Conservation (phyloP, 2,113 vertebrate genomes). For the Tympanuchus pallidicinctus region DNA sequence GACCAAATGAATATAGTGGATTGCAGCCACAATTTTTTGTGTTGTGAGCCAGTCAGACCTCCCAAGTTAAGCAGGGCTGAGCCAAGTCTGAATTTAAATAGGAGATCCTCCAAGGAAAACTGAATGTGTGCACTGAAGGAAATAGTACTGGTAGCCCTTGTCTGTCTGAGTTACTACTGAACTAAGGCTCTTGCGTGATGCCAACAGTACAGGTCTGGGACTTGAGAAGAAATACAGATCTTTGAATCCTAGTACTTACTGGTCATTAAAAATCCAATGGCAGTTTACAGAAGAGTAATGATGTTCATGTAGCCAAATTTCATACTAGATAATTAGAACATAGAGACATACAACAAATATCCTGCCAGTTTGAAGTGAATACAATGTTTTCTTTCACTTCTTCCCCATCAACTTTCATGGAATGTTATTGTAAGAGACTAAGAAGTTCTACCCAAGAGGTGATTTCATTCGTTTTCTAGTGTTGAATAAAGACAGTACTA, state of each 20-base stretch:
- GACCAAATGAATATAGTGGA: neutral
- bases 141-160: slow-evolving; percentile 37
- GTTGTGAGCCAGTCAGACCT: slow-evolving; percentile 35
- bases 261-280: neutral
- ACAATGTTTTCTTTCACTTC: neutral
- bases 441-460: neutral
- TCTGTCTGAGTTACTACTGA: slow-evolving; percentile 46
- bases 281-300: neutral
- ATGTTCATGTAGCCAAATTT: neutral
- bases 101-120: slow-evolving; percentile 58
- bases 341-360: neutral
- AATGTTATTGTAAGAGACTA: neutral
- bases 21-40: neutral
- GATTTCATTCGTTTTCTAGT: neutral
- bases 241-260: neutral
- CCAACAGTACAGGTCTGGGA: neutral
- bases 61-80: slow-evolving; percentile 33
- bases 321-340: neutral
- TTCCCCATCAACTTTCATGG: neutral
- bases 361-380: neutral
- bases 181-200: neutral
- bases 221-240: neutral
- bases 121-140: slow-evolving; percentile 8
- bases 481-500: neutral
- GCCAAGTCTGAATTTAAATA: slow-evolving; percentile 54